These are phyloP conservation scores for Nomada lathburiana DNA, from an alignment of 2,888 invertebrate genomes.

Conservation along the genomic window DNA sequence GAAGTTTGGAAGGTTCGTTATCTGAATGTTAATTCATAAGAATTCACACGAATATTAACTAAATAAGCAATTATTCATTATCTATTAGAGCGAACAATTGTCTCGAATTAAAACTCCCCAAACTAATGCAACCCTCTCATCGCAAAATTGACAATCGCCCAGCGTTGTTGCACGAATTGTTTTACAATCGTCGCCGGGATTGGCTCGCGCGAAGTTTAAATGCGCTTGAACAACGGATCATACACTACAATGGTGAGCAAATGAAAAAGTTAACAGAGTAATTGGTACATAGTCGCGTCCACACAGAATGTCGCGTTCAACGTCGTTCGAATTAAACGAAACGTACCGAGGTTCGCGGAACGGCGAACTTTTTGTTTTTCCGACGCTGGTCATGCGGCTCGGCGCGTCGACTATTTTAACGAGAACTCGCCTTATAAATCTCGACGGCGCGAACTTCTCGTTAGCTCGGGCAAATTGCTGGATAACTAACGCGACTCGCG, in stretches of 20 bases:
- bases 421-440: conserved; percentile 31
- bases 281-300: conserved; percentile 32
- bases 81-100: too few species aligned
- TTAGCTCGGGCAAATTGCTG: conserved; percentile 39
- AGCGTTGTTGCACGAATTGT: neutral
- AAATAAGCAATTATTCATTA: too few species aligned
- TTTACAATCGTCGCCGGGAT: conserved; percentile 33
- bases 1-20: too few species aligned
- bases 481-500: conserved; percentile 25
- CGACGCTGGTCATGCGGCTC: neutral
- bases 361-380: conserved; percentile 31
- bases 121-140: neutral
- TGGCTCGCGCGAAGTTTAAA: conserved; percentile 31
- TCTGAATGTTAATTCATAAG: too few species aligned
- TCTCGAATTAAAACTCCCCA: neutral
- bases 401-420: conserved; percentile 37
- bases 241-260: conserved; percentile 33
- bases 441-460: conserved; percentile 35
- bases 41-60: too few species aligned
- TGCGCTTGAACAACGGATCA: conserved; percentile 41
- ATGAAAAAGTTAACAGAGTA: conserved; percentile 59
- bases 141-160: neutral
- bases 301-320: conserved; percentile 4
- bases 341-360: conserved; percentile 17
- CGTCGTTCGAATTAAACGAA: conserved; percentile 50